phyloP scores from a whole-genome alignment of 2,113 vertebrate species.

The Nestor notabilis region DNA sequence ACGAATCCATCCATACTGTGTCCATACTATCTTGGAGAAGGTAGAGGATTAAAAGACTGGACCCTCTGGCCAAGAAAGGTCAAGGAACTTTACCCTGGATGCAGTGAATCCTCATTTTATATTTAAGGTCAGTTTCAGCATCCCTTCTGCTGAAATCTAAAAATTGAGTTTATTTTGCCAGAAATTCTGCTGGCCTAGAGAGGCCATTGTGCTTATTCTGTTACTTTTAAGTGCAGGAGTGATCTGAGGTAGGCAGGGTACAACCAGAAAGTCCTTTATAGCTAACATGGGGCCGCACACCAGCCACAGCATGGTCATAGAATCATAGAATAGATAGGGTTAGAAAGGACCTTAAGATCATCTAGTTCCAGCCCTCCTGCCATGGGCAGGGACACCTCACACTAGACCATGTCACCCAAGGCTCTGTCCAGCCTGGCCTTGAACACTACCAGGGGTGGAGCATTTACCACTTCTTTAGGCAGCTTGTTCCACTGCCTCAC shows the following conservation, averaged over 20 bases:
- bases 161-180: not conserved
- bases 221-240: not conserved
- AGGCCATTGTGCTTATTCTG: not conserved
- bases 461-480: not conserved
- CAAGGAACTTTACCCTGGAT: not conserved
- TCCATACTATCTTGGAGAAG: not conserved
- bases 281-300: not conserved
- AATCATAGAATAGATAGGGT: not conserved
- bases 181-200: not conserved
- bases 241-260: not conserved
- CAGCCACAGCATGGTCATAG: fast-evolving
- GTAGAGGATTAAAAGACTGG: not conserved
- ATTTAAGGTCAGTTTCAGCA: not conserved
- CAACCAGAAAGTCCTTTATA: not conserved
- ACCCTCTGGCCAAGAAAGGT: not conserved
- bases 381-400: not conserved
- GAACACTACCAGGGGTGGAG: not conserved
- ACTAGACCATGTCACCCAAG: not conserved
- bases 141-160: not conserved
- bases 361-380: not conserved
- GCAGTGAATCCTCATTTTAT: not conserved
- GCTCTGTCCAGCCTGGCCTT: not conserved
- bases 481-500: not conserved
- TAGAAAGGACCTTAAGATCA: not conserved
- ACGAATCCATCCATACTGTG: not conserved